Evolutionary conservation across 2,797 vertebrate genomes (phyloP), one percentile per base, ranked within the genome.

Genomic region (Yasuhikotakia modesta): DNA sequence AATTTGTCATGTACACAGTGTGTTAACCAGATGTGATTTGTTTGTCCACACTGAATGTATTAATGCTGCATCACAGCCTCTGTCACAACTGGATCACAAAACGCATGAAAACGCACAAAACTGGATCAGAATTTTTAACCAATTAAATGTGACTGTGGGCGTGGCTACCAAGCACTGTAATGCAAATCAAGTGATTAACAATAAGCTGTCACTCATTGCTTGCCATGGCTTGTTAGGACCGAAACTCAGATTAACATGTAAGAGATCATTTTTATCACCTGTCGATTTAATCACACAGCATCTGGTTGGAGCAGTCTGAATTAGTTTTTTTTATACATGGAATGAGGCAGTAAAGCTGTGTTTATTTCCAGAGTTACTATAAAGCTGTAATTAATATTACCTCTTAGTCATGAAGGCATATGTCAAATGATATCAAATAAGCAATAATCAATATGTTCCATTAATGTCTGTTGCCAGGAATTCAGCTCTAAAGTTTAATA

Each of bases 351-450:
- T 68, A 48, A 67, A 57, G 39, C 73, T 76, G 22, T 12, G 13
- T 57, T 75, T 1, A 27, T 22, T 58, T 27, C 12, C 22, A 7
- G 14, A 45, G n/a, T 55, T 22, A 61, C 35, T 50, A 61, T 50
- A 61, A 60, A 6, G 46, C 45, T 50, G 61, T 22, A 55, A 55
- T 64, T 55, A 76, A 46, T 32, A 43, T 45, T 46, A 46, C 27
- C 58, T 61, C 24, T 32, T 17, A 76, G 27, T 35, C 19, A 60
- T 61, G 43, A 77, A 69, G 45, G 43, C 73, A 57, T 69, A 50
- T 50, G 43, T 0, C 53, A 48, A 50, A 39, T 5, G 0, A 21
- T 68, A 32, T 66, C 48, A 71, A 66, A 57, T 57, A 72, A 72
- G n/a, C 27, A 10, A 19, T 35, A 19, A 53, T 67, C 30, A 50